Conservation (phyloP, 2,888 invertebrate genomes). For the Rotaria magnacalcarata region DNA sequence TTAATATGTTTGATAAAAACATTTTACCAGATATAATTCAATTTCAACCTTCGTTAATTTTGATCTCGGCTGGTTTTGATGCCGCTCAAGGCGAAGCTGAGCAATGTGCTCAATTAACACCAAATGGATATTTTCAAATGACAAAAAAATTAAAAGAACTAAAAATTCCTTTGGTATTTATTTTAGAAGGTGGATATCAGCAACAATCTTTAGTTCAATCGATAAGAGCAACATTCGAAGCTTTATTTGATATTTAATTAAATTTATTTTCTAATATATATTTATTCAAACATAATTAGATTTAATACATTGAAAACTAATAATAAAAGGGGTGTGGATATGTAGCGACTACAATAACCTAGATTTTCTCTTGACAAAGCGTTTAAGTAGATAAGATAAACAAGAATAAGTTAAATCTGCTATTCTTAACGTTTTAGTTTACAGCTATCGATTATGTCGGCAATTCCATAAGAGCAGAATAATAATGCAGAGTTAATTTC, state of each 20-base stretch:
- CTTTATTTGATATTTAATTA: background rate
- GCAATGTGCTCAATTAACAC: background rate
- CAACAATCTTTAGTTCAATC: background rate
- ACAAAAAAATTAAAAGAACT: background rate
- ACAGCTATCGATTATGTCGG: no score
- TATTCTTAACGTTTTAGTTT: no score
- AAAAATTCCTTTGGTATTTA: background rate
- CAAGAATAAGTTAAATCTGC: no score
- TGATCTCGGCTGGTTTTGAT: background rate
- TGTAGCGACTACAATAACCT: no score
- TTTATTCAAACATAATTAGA: no score
- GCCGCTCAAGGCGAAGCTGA: background rate
- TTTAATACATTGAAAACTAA: no score
- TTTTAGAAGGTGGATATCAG: constrained; percentile 3
- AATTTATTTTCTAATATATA: background rate
- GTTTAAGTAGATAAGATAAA: no score
- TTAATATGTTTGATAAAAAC: background rate
- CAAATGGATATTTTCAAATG: background rate
- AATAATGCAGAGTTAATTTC: no score
- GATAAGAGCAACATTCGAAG: background rate
- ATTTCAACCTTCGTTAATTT: background rate
- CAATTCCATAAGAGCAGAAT: no score
- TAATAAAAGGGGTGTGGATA: no score
- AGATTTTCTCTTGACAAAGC: no score
- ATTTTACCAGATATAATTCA: background rate